Conservation (phyloP, 2,888 invertebrate genomes). For the Dryocosmus kuriphilus region DNA sequence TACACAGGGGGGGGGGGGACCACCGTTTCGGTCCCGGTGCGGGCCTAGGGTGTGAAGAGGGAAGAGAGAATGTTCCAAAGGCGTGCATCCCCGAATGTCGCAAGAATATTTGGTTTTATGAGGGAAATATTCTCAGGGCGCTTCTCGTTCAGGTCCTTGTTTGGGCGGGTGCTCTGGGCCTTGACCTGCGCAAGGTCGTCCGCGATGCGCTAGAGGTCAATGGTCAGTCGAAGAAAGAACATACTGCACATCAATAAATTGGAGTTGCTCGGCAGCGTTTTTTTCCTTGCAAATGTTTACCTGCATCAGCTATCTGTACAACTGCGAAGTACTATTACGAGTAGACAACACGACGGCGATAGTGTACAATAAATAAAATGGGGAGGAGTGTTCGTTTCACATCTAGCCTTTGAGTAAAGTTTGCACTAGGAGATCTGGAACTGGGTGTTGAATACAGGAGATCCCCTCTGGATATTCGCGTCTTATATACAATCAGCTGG, state of each 20-base stretch:
- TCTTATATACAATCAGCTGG: too few species aligned
- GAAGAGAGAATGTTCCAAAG: slow-evolving; percentile 39
- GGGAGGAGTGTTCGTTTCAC: too few species aligned
- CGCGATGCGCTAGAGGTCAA: too few species aligned
- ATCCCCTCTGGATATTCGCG: too few species aligned
- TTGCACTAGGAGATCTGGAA: too few species aligned
- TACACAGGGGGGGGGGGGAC: too few species aligned
- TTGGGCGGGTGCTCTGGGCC: too few species aligned
- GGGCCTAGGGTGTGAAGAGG: too few species aligned
- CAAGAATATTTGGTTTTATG: slow-evolving; percentile 2
- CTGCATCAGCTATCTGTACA: not conserved
- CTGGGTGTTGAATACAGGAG: too few species aligned
- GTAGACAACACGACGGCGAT: slow-evolving; percentile 28
- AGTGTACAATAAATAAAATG: too few species aligned
- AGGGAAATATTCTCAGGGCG: slow-evolving; percentile 52
- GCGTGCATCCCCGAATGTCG: slow-evolving; percentile 35
- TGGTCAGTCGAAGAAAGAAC: not conserved
- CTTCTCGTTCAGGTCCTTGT: slow-evolving; percentile 40
- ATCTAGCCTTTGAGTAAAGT: too few species aligned
- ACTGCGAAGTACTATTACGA: slow-evolving; percentile 32
- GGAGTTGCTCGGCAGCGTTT: slow-evolving; percentile 24
- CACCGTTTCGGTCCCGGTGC: slow-evolving; percentile 17
- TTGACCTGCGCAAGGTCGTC: too few species aligned
- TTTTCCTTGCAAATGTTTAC: slow-evolving; percentile 38
- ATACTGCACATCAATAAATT: slow-evolving; percentile 41